Evolutionary conservation across 2,888 invertebrate species (phyloP).

Genomic region (Phalangium opilio): DNA sequence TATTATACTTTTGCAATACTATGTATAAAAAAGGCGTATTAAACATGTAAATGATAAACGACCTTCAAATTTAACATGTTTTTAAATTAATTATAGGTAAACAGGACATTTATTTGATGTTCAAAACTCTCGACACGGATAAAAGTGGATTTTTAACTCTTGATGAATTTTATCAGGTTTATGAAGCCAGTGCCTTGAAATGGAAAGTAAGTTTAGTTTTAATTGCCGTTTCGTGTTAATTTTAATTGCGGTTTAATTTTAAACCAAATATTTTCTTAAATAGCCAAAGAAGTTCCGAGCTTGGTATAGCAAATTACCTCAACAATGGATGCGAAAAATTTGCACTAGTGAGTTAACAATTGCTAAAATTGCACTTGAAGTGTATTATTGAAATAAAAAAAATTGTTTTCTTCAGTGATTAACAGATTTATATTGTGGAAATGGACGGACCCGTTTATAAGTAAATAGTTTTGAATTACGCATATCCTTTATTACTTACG

Average conservation of each 20-base stretch:
- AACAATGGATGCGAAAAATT: no score
- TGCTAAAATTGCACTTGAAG: no score
- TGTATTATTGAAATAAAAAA: no score
- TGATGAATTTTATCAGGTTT: constrained; percentile 55
- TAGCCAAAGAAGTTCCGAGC: constrained; percentile 8
- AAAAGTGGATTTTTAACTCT: constrained; percentile 48
- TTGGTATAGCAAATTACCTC: no score
- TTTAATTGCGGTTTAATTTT: no score
- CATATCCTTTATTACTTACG: no score
- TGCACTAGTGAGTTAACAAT: no score
- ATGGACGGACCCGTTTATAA: constrained; percentile 10
- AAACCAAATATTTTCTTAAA: not conserved
- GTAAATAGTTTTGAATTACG: constrained; percentile 7
- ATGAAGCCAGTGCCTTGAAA: constrained; percentile 52
- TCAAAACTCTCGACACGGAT: constrained; percentile 56
- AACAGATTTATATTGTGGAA: constrained; percentile 9
- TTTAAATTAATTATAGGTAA: constrained; percentile 13
- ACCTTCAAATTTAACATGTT: no score
- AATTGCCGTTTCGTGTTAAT: no score
- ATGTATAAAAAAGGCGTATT: no score
- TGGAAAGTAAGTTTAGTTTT: constrained; percentile 38
- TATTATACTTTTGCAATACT: no score
- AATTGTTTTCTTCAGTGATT: constrained; percentile 5
- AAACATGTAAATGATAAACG: no score
- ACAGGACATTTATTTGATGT: constrained; percentile 56